Conservation (phyloP, 2,888 invertebrate species). For the Chromoteleia sp. region DNA sequence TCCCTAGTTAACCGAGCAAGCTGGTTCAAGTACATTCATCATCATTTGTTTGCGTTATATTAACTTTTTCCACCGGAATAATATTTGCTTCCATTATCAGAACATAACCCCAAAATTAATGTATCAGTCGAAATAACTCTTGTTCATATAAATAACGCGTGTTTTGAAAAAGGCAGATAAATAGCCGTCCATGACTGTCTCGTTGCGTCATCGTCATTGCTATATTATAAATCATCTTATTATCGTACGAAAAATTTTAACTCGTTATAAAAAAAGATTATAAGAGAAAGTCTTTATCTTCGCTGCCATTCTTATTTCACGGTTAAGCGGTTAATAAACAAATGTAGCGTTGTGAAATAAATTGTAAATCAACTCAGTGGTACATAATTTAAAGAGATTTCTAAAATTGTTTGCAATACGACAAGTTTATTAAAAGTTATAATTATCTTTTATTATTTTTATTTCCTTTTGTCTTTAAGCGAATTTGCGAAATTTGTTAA, state of each 20-base stretch:
- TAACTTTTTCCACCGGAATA: conserved; percentile 31
- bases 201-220: conserved; percentile 6
- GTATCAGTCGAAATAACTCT: background rate
- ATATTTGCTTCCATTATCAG: conserved; percentile 33
- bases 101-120: conserved; percentile 14
- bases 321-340: no score
- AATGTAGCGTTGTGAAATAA: no score
- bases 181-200: background rate
- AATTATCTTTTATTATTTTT: no score
- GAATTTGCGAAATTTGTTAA: no score
- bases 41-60: conserved; percentile 45
- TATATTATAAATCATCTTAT: background rate
- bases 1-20: conserved; percentile 28
- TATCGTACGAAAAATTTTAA: background rate
- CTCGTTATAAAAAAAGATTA: no score
- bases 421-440: no score
- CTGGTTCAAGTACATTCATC: conserved; percentile 38
- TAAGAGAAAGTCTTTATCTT: background rate
- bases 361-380: no score
- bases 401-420: no score
- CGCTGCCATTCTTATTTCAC: background rate
- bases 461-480: no score
- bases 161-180: conserved; percentile 8
- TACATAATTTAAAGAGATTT: no score
- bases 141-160: conserved; percentile 10